A percentile compares a stretch with the other conserved stretches of the same genome.
These are phyloP conservation scores for Myanophis thanlyinensis DNA, from an alignment of 2,113 vertebrate genomes.

Conservation along the genomic window DNA sequence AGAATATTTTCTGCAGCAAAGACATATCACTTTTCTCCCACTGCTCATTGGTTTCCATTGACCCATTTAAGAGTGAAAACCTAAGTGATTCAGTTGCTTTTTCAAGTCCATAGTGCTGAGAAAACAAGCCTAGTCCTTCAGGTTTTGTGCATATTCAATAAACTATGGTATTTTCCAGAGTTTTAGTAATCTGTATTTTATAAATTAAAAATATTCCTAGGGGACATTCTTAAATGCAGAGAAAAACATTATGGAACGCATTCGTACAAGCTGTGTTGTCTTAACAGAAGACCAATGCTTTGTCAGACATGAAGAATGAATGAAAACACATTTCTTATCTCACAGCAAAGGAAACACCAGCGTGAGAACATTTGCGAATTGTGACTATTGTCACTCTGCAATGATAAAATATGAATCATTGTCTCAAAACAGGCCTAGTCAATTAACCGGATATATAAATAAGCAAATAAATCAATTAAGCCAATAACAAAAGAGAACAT, in stretches of 20 bases:
- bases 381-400: constrained; percentile 52
- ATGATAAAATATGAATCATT: constrained; percentile 40
- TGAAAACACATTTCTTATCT: constrained; percentile 52
- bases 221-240: constrained; percentile 5
- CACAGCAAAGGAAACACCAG: constrained; percentile 53
- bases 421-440: constrained; percentile 51
- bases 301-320: constrained; percentile 49
- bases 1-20: constrained; percentile 36
- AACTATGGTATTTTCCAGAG: constrained; percentile 6
- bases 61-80: constrained; percentile 46
- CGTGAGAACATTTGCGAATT: constrained; percentile 54
- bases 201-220: constrained; percentile 24
- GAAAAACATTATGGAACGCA: background rate
- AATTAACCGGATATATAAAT: constrained; percentile 49
- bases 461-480: constrained; percentile 24
- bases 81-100: constrained; percentile 31
- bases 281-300: constrained; percentile 28
- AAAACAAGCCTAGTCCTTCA: constrained; percentile 28
- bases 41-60: constrained; percentile 43
- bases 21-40: constrained; percentile 28
- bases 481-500: constrained; percentile 31
- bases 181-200: constrained; percentile 45
- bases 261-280: constrained; percentile 40
- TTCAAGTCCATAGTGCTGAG: constrained; percentile 14
- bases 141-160: constrained; percentile 21